Base-by-base conservation (phyloP, 1,140 invertebrate species). In the Bombus impatiens region DNA sequence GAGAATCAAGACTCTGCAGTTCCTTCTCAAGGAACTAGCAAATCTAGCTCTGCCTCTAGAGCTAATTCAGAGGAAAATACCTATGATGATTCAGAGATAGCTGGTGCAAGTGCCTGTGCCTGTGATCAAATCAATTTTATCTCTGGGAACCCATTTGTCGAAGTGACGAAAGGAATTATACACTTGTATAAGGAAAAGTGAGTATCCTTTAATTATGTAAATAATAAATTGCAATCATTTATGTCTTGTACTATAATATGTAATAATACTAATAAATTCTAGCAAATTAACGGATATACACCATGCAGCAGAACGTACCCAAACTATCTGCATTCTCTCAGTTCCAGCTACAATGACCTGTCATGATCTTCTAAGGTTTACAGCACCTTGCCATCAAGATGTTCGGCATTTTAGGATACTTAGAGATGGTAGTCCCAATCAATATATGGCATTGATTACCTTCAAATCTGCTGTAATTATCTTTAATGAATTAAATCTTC, bases 151-250 rank as follows among this genome's bases (percentile, higher is more conserved):
- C 99, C 99, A 18, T 97, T 98, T 93, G 98, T 99, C 13, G 99
- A 99, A 96, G 97, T 98, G 53, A 99, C 98, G 0, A 99, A 99
- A 94, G 99, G 99, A 72, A 97, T 99, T 74, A 95, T 99, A 40
- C 99, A 99, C 96, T 95, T 99, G 2, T 99, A 99, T 94, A 99
- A 99, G 95, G 98, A 99, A 95, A 98, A 99, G 97, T 98, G 95
- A 94, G 96, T 93, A 65, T 13, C 32, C 40, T 86, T 70, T 68
- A 86, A 40, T 47, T n/a, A 68, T 75, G 57, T 28, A 59, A 40
- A 42, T 74, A 22, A 59, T 65, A 10, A 35, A 78, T 28, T 78
- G 1, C 10, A n/a, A 42, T 75, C 8, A 18, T 32, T 35, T 32
- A 32, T 47, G 9, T 35, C 47, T 59, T 40, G 8, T 87, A 65